Percentiles rank a stretch among this genome's conserved stretches.
phyloP scores from a whole-genome alignment of 2,797 vertebrate species.

The Cyclopterus lumpus region DNA sequence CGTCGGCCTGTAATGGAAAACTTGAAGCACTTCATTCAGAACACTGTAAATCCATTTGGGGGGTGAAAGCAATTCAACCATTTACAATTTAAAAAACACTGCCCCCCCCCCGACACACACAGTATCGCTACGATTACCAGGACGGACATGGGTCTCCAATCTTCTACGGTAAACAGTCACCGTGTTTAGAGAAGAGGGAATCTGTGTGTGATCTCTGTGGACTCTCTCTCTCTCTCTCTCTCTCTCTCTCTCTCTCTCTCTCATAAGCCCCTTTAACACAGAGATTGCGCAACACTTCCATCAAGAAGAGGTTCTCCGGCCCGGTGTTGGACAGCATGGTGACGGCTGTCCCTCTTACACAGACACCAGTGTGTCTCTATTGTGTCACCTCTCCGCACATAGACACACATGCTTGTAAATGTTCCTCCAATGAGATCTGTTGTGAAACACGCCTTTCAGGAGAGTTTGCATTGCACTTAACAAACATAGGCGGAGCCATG shows the following conservation, averaged over 20 bases:
- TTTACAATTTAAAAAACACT: constrained; percentile 30
- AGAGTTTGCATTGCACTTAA: neutral
- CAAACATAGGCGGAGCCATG: neutral
- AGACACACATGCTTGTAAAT: neutral
- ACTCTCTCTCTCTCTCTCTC: neutral
- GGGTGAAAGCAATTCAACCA: constrained; percentile 42
- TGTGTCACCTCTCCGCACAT: neutral
- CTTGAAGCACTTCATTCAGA: constrained; percentile 59
- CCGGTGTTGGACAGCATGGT: too few relatives aligned
- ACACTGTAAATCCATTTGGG: constrained; percentile 46
- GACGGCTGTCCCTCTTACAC: neutral
- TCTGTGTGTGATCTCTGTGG: constrained; percentile 33
- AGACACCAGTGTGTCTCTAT: neutral
- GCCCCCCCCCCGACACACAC: neutral
- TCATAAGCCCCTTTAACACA: neutral
- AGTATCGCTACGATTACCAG: constrained; percentile 2
- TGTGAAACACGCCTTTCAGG: neutral
- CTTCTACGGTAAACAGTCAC: constrained; percentile 60
- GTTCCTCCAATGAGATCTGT: neutral
- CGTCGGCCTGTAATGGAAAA: constrained; percentile 49
- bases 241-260: neutral
- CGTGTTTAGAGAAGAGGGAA: constrained; percentile 47
- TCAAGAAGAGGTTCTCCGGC: too few relatives aligned
- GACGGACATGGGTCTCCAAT: constrained; percentile 50
- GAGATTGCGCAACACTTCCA: neutral